Conservation (phyloP, 2,113 vertebrate genomes). For the Lontra canadensis region DNA sequence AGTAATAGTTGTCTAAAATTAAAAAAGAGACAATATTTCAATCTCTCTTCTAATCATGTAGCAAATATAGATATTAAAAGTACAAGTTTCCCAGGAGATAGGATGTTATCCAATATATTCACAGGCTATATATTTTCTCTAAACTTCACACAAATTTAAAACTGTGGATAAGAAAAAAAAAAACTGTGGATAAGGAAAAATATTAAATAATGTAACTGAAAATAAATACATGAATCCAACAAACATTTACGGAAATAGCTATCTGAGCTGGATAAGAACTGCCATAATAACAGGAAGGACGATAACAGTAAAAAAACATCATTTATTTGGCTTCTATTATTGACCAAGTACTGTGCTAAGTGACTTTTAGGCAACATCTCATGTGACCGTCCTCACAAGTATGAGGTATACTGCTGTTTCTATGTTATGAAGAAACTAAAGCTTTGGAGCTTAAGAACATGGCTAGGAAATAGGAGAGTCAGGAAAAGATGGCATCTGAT, state of each 20-base stretch:
- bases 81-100: neutral
- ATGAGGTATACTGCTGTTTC: neutral
- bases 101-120: neutral
- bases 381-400: neutral
- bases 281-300: neutral
- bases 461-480: neutral
- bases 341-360: neutral
- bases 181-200: neutral
- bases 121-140: neutral
- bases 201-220: neutral
- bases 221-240: neutral
- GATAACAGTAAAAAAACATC: neutral
- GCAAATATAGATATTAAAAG: conserved; percentile 10
- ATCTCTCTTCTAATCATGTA: neutral
- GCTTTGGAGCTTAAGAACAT: neutral
- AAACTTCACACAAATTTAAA: conserved; percentile 30
- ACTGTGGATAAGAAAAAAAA: neutral
- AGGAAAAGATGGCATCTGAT: neutral
- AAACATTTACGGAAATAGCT: conserved; percentile 14
- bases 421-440: neutral
- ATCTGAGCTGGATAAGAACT: neutral
- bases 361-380: neutral
- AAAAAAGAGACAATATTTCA: conserved; percentile 14
- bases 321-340: neutral
- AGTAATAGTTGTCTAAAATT: conserved; percentile 90